Evolutionary conservation across 2,797 vertebrate genomes (phyloP).

Genomic region (Argya squamiceps): DNA sequence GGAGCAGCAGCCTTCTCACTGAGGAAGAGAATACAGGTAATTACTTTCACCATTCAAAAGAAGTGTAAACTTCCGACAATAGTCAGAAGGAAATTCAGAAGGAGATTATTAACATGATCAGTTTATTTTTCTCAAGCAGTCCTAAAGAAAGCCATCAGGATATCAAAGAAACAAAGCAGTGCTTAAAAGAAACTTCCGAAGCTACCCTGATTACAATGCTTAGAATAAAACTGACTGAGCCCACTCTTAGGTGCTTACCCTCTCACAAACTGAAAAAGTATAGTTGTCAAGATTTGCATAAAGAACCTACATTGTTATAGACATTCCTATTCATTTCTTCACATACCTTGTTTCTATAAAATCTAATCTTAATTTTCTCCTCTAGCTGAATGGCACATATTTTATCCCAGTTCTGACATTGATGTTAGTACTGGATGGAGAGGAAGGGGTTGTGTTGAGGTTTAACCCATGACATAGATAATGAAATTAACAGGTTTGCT

Average conservation of each 20-base stretch:
- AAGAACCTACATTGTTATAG: slow-evolving; percentile 52
- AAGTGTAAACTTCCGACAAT: not conserved
- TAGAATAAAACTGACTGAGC: slow-evolving; percentile 21
- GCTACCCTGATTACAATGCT: slow-evolving; percentile 18
- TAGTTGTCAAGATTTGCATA: slow-evolving; percentile 48
- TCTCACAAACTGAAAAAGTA: slow-evolving; percentile 55
- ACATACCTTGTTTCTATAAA: slow-evolving; percentile 57
- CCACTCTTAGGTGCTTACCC: slow-evolving; percentile 2
- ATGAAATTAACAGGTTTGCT: slow-evolving; percentile 41
- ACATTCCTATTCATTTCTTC: slow-evolving; percentile 66
- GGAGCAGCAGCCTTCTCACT: not conserved
- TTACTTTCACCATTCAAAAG: slow-evolving; percentile 13
- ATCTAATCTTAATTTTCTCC: slow-evolving; percentile 60
- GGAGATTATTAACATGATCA: not conserved
- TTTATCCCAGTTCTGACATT: slow-evolving; percentile 34
- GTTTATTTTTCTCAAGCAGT: slow-evolving; percentile 59
- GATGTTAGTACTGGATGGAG: slow-evolving; percentile 33
- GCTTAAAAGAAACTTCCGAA: slow-evolving; percentile 56
- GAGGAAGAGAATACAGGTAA: not conserved
- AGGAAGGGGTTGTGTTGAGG: slow-evolving; percentile 6
- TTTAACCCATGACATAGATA: slow-evolving; percentile 21
- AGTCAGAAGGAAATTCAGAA: slow-evolving; percentile 34
- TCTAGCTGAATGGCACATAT: slow-evolving; percentile 53
- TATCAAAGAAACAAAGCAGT: slow-evolving; percentile 55
- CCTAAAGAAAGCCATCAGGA: slow-evolving; percentile 28